A percentile compares a stretch with the other conserved stretches of the same genome.
These are phyloP conservation scores for Pangasianodon gigas DNA, from an alignment of 2,113 vertebrate genomes.

Conservation along the genomic window DNA sequence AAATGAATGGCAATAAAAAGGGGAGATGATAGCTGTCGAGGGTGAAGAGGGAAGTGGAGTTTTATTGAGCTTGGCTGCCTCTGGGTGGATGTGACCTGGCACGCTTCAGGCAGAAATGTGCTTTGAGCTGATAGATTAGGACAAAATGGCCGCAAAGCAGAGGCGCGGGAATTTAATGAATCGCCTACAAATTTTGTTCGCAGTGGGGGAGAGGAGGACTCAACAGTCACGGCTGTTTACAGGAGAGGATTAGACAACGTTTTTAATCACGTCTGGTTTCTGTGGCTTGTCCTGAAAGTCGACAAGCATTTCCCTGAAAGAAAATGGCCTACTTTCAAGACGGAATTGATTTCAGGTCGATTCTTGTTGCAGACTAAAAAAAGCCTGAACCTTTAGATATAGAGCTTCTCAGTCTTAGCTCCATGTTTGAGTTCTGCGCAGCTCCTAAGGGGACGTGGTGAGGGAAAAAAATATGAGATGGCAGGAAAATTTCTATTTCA, in stretches of 20 bases:
- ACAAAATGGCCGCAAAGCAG: slow-evolving; percentile 52
- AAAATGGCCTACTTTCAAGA: slow-evolving; percentile 12
- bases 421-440: neutral
- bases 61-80: slow-evolving; percentile 49
- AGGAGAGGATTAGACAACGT: slow-evolving; percentile 41
- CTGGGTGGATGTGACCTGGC: slow-evolving; percentile 50
- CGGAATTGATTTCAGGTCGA: slow-evolving; percentile 5
- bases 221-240: slow-evolving; percentile 25
- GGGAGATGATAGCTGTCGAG: slow-evolving; percentile 52
- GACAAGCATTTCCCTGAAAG: slow-evolving; percentile 30
- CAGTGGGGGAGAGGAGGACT: slow-evolving; percentile 38
- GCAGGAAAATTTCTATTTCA: too few relatives aligned
- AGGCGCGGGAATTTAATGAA: slow-evolving; percentile 56
- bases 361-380: slow-evolving; percentile 1
- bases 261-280: slow-evolving; percentile 44
- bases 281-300: slow-evolving; percentile 33
- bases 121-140: slow-evolving; percentile 45
- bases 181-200: slow-evolving; percentile 53
- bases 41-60: slow-evolving; percentile 49
- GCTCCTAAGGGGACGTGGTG: too few relatives aligned
- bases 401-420: neutral
- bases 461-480: too few relatives aligned
- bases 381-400: neutral
- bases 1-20: slow-evolving; percentile 59
- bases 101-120: slow-evolving; percentile 46